A percentile compares a stretch with the other conserved stretches of the same genome.
Evolutionary conservation across 2,888 invertebrate species (phyloP).

Genomic region (Xestobium rufovillosum): DNA sequence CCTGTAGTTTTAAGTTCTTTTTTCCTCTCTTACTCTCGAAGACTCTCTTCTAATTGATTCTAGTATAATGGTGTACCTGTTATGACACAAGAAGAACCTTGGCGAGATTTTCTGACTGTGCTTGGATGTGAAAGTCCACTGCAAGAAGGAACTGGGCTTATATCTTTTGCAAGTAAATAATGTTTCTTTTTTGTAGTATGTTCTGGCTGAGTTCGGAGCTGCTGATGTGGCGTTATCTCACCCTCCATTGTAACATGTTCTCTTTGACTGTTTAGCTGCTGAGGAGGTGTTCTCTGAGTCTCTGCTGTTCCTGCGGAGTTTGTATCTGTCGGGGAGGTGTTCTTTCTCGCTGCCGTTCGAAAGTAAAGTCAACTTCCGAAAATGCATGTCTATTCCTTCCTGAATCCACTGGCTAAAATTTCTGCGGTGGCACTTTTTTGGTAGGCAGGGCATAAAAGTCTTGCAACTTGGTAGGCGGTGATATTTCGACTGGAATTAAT

Average conservation of each 20-base stretch:
- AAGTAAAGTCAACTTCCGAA: no score
- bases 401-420: constrained; percentile 7
- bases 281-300: no score
- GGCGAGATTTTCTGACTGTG: no score
- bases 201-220: neutral
- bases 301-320: no score
- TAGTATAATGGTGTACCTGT: constrained; percentile 10
- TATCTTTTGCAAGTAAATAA: constrained; percentile 4
- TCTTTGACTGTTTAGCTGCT: no score
- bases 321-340: no score
- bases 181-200: neutral
- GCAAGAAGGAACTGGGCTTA: neutral
- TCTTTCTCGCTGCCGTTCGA: no score
- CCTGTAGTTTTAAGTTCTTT: neutral
- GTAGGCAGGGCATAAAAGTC: constrained; percentile 10
- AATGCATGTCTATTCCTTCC: constrained; percentile 8
- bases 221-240: no score
- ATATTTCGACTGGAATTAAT: constrained; percentile 8
- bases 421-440: constrained; percentile 3
- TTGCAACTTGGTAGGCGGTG: constrained; percentile 7
- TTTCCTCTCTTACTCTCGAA: neutral
- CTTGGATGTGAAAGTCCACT: constrained; percentile 1
- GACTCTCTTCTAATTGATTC: constrained; percentile 6
- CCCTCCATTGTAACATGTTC: no score
- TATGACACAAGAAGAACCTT: constrained; percentile 10